Conservation (phyloP, 2,888 invertebrate genomes). For the Pycnomerus fuliginosus region DNA sequence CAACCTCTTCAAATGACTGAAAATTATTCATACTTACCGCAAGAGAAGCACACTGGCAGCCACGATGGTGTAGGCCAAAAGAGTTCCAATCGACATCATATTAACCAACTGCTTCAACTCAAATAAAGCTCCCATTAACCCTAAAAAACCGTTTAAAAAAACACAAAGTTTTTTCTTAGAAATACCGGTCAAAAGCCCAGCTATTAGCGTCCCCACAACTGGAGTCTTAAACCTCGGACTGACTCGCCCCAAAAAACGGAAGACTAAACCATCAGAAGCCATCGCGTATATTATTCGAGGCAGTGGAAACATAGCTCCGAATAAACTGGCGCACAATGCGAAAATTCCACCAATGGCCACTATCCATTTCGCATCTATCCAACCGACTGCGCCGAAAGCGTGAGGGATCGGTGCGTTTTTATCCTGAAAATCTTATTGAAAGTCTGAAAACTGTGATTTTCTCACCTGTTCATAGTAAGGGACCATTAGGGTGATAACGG, state of each 20-base stretch:
- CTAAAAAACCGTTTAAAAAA: slow-evolving; percentile 4
- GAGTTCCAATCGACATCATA: slow-evolving; percentile 78
- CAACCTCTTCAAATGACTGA: too few species aligned
- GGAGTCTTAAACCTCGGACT: slow-evolving; percentile 76
- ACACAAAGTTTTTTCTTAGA: neutral
- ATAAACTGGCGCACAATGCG: slow-evolving; percentile 79
- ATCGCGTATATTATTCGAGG: slow-evolving; percentile 88
- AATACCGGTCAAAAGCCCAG: slow-evolving; percentile 72
- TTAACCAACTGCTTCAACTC: slow-evolving; percentile 70
- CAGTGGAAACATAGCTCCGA: slow-evolving; percentile 83
- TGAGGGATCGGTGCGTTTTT: slow-evolving; percentile 76
- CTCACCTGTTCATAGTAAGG: slow-evolving; percentile 75
- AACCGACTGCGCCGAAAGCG: slow-evolving; percentile 72
- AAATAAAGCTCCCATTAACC: slow-evolving; percentile 65
- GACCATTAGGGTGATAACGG: slow-evolving; percentile 82
- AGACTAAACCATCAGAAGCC: slow-evolving; percentile 83
- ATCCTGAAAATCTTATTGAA: slow-evolving; percentile 58
- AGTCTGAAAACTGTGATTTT: too few species aligned
- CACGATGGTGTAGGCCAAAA: slow-evolving; percentile 74
- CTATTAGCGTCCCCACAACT: slow-evolving; percentile 71
- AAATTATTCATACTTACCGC: slow-evolving; percentile 59
- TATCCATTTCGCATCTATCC: slow-evolving; percentile 77
- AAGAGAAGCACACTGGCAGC: slow-evolving; percentile 72
- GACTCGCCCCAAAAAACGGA: slow-evolving; percentile 71
- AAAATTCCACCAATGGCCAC: slow-evolving; percentile 84